These are phyloP conservation scores for Melitaea athalia DNA, from an alignment of 2,888 invertebrate genomes.

Conservation along the genomic window DNA sequence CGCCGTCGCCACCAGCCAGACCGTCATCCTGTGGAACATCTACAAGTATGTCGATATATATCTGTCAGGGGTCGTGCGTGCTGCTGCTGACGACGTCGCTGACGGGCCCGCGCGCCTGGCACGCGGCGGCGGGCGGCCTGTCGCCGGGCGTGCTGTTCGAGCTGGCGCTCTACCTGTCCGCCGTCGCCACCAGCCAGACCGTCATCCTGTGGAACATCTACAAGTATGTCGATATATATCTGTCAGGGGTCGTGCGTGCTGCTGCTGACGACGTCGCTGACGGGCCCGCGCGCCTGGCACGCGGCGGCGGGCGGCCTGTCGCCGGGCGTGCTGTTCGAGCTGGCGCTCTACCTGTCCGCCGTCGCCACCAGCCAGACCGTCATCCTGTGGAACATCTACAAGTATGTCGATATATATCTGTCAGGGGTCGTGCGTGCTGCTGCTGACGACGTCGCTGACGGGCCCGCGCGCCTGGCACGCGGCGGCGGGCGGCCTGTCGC, in stretches of 20 bases:
- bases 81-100: constrained; percentile 82
- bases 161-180: constrained; percentile 91
- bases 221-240: too few relatives aligned
- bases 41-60: not conserved
- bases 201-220: constrained; percentile 96
- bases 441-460: constrained; percentile 82
- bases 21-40: constrained; percentile 93
- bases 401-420: not conserved
- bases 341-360: too few relatives aligned
- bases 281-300: too few relatives aligned
- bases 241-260: too few relatives aligned
- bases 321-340: too few relatives aligned
- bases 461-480: constrained; percentile 94
- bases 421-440: constrained; percentile 81
- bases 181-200: constrained; percentile 92
- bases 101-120: constrained; percentile 92
- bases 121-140: constrained; percentile 87
- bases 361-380: too few relatives aligned
- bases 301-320: too few relatives aligned
- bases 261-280: too few relatives aligned
- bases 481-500: constrained; percentile 85
- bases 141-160: constrained; percentile 92
- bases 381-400: too few relatives aligned
- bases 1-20: constrained; percentile 92
- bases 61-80: constrained; percentile 77